Evolutionary conservation across 2,888 invertebrate species (phyloP).

Genomic region (Netelia inedita): DNA sequence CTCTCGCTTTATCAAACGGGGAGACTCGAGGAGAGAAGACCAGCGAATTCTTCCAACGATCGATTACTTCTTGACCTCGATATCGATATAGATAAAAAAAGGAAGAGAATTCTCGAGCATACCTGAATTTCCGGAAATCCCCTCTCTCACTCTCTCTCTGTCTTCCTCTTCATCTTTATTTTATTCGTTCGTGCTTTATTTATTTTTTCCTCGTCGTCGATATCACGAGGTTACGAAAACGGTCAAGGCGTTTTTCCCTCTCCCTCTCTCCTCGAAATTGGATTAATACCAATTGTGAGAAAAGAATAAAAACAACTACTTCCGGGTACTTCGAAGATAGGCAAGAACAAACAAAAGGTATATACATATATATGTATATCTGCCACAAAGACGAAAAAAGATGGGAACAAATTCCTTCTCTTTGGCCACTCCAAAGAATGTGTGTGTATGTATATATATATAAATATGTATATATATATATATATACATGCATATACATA

Average conservation of each 20-base stretch:
- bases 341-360: constrained; percentile 7
- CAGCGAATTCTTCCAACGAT: constrained; percentile 50
- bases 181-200: neutral
- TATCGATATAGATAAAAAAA: constrained; percentile 59
- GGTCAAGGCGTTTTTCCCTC: constrained; percentile 33
- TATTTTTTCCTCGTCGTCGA: constrained; percentile 14
- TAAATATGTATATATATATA: constrained; percentile 8
- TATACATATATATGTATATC: constrained; percentile 7
- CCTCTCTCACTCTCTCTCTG: constrained; percentile 18
- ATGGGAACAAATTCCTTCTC: constrained; percentile 31
- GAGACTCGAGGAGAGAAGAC: constrained; percentile 42
- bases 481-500: constrained; percentile 9
- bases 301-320: constrained; percentile 21
- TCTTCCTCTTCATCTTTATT: constrained; percentile 12
- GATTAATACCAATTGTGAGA: constrained; percentile 47
- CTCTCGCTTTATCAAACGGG: constrained; percentile 59
- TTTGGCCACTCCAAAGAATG: constrained; percentile 49
- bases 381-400: constrained; percentile 20
- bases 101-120: constrained; percentile 31
- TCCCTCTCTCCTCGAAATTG: constrained; percentile 43
- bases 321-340: constrained; percentile 22
- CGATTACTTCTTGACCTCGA: constrained; percentile 53
- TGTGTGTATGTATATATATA: constrained; percentile 16
- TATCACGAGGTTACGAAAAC: constrained; percentile 32
- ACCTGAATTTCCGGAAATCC: constrained; percentile 57